These are phyloP conservation scores for Brachionus rotundiformis DNA, from an alignment of 1,140 invertebrate species.

Conservation along the genomic window DNA sequence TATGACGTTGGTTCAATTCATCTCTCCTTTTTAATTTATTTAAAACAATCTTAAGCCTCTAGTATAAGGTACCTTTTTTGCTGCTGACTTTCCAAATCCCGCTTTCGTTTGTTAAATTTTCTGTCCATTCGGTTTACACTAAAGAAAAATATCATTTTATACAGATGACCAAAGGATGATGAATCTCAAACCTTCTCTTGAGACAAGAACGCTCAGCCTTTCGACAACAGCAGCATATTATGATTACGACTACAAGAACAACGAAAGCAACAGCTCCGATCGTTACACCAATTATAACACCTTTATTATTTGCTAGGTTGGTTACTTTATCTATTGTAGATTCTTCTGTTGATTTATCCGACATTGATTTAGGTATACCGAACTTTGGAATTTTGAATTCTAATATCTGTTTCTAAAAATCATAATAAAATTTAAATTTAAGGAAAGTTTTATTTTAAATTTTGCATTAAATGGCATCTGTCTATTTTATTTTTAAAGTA, in stretches of 20 bases:
- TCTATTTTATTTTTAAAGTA: neutral
- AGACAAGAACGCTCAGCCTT: constrained; percentile 46
- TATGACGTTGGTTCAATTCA: constrained; percentile 32
- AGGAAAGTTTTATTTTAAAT: neutral
- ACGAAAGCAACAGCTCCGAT: constrained; percentile 11
- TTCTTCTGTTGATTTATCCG: neutral
- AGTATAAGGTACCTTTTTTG: neutral
- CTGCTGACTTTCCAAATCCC: neutral
- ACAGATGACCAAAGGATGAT: too few relatives aligned
- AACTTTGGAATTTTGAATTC: neutral
- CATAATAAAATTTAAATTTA: neutral
- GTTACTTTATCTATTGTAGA: neutral
- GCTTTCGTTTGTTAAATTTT: constrained; percentile 29
- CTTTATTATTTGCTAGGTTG: neutral
- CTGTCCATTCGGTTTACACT: neutral
- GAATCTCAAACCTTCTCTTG: constrained; percentile 42
- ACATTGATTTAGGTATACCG: neutral
- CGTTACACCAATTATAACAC: constrained; percentile 15
- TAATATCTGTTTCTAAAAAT: neutral
- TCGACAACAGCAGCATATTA: constrained; percentile 42
- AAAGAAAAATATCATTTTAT: too few relatives aligned
- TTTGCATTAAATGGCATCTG: neutral
- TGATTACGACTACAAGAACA: neutral
- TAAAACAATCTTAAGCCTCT: neutral
- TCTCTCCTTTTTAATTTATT: neutral